Base-by-base conservation (phyloP, 2,797 vertebrate genomes). In the Chloroceryle inda region DNA sequence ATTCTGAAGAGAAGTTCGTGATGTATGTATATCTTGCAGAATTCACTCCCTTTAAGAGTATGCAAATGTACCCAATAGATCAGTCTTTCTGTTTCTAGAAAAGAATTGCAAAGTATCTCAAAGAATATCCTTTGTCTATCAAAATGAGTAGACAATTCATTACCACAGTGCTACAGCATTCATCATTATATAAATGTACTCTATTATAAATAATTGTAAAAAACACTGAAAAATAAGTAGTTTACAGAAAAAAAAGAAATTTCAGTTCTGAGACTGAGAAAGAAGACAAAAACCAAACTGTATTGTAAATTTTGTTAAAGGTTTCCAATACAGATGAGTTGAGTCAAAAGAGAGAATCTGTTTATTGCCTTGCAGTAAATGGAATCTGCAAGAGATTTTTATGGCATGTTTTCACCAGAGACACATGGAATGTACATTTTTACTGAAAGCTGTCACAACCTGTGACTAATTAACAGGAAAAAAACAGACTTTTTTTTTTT, bases 41-140 rank as follows among this genome's bases (percentile, higher is more conserved):
- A 75, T 71, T 62, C 85, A 91, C 80, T 91, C 58, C 14, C 7
- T 83, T 95, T 72, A 91, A 80, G 42, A 93, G 29, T 38, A 68
- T 52, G 77, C 4, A 44, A 64, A 71, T 42, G 16, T 82, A 63
- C 35, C 23, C 66, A 71, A 40, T 6, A 68, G 21, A 50, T 85
- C 29, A 50, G 15, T 26, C 21, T 86, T 90, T 91, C 42, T 72
- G 11, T 10, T 79, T 53, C 62, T 6, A 40, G 38, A 40, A 40
- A 40, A 14, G 38, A 40, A 40, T 40, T 40, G 38, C 38, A 40
- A 40, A 40, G 13, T 14, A 40, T 40, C 42, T n/a, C 11, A 35
- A 81, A 77, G 16, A 50, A 31, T 56, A 68, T 13, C 7, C 7
- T 67, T 88, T 72, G 11, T 45, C 13, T 78, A 31, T 72, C 17